phyloP scores from a whole-genome alignment of 2,888 invertebrate species.

The Nomada goodeniana region DNA sequence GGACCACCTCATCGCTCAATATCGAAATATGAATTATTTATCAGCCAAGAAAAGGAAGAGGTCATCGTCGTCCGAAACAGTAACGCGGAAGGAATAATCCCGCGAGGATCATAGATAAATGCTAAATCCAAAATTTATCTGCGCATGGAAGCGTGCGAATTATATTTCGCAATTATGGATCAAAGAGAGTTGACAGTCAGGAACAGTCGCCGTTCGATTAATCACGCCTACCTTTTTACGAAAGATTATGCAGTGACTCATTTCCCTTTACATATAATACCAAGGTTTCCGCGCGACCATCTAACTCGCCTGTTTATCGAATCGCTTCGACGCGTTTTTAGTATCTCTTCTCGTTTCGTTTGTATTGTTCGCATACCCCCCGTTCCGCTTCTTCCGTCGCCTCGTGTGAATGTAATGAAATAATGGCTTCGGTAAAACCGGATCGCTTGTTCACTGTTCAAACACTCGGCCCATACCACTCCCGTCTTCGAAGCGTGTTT shows the following conservation, averaged over 20 bases:
- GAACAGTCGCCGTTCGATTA: not conserved
- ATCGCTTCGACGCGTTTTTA: not conserved
- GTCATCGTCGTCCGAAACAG: not conserved
- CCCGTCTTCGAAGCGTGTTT: not conserved
- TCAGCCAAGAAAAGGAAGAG: not conserved
- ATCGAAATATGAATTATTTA: not conserved
- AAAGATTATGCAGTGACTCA: conserved; percentile 1
- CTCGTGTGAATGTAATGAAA: not conserved
- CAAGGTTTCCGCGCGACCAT: conserved; percentile 26
- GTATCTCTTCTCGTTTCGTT: not conserved
- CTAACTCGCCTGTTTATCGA: conserved; percentile 9
- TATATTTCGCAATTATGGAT: not conserved
- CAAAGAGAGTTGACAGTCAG: not conserved
- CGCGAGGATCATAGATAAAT: not conserved
- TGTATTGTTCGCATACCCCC: not conserved
- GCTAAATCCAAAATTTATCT: not conserved
- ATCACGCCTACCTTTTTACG: not conserved
- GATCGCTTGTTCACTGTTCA: not conserved
- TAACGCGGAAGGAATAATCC: not conserved
- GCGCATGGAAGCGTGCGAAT: not conserved
- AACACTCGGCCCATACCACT: not conserved
- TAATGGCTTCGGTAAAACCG: conserved; percentile 1
- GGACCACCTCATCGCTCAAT: not conserved
- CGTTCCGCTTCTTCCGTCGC: not conserved
- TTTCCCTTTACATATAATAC: not conserved